These are phyloP conservation scores for Montipora efflorescens DNA, from an alignment of 64 coral and sea anemone species.

Conservation along the genomic window DNA sequence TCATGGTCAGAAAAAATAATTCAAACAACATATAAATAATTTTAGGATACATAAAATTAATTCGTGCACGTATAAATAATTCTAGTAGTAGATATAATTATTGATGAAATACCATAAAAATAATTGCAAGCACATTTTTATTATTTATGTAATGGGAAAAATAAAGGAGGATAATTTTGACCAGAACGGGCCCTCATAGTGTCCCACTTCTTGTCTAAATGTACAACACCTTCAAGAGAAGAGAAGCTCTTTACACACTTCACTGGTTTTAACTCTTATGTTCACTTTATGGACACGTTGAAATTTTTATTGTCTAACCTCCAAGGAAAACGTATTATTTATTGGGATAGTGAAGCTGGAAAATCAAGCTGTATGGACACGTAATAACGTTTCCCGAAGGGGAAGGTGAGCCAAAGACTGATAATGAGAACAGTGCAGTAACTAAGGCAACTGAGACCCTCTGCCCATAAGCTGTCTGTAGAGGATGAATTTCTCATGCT, in stretches of 20 bases:
- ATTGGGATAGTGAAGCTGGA: background rate
- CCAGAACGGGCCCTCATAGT: too few species aligned
- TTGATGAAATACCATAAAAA: too few species aligned
- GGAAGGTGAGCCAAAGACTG: background rate
- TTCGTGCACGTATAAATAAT: too few species aligned
- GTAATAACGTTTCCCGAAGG: background rate
- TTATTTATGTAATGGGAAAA: too few species aligned
- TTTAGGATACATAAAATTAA: too few species aligned
- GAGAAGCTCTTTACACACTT: conserved; percentile 9
- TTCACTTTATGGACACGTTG: conserved; percentile 1
- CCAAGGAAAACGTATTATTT: background rate
- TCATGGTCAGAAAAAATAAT: too few species aligned
- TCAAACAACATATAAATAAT: too few species aligned
- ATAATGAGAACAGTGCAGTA: background rate
- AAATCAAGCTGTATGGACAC: background rate
- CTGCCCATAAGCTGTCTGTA: conserved; percentile 3
- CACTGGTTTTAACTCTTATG: conserved; percentile 34
- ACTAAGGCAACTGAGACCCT: background rate
- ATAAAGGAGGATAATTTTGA: too few species aligned
- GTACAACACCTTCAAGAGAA: conserved; percentile 21
- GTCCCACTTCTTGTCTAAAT: too few species aligned
- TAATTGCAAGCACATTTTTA: too few species aligned
- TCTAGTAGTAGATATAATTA: too few species aligned
- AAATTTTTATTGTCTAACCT: conserved; percentile 26
- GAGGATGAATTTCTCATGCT: conserved; percentile 20